Conservation (phyloP, 1,140 invertebrate species). For the Polypedilum vanderplanki region DNA sequence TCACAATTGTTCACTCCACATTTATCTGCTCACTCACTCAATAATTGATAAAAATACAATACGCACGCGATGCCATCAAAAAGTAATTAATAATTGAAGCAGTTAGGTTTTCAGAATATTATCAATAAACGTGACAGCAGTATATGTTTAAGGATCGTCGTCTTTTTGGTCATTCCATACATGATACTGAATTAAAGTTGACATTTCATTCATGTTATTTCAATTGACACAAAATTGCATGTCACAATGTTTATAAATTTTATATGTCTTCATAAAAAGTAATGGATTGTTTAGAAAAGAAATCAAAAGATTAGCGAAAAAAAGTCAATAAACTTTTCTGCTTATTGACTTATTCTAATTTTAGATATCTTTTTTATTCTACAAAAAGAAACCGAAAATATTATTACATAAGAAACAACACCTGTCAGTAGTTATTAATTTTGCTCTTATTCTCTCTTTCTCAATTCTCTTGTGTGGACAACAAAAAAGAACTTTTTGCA, state of each 20-base stretch:
- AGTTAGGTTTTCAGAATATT: neutral
- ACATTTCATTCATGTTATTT: neutral
- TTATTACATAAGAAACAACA: no score
- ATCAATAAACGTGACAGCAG: neutral
- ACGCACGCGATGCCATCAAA: neutral
- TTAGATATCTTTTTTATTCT: no score
- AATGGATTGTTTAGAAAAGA: neutral
- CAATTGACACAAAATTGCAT: neutral
- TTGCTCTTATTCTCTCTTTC: no score
- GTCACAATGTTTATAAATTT: neutral
- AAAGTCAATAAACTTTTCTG: no score
- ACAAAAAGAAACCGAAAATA: no score
- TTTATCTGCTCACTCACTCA: no score
- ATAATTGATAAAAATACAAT: neutral
- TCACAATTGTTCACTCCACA: neutral
- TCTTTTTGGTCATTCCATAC: neutral
- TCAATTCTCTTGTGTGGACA: no score
- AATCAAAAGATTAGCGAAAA: no score
- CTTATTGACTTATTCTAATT: no score
- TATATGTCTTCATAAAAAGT: no score
- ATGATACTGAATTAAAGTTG: neutral
- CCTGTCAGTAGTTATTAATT: no score
- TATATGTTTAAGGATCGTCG: neutral
- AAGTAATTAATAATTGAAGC: neutral
- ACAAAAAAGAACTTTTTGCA: no score